phyloP scores from a whole-genome alignment of 2,888 invertebrate species.

The Meghimatium bilineatum region DNA sequence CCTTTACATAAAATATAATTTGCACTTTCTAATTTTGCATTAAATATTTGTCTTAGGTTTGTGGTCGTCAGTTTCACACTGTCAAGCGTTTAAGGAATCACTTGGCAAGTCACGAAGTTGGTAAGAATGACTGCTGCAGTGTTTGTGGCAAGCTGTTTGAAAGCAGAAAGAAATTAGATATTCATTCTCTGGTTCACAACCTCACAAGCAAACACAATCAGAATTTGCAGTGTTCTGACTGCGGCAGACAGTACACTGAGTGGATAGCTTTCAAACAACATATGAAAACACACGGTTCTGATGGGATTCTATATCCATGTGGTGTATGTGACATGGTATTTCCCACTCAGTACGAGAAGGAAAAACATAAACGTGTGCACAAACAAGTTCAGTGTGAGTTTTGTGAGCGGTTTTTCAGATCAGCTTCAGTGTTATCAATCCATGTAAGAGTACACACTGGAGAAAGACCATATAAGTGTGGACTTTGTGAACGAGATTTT shows the following conservation, averaged over 20 bases:
- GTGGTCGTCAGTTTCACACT: constrained; percentile 52
- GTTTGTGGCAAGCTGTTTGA: constrained; percentile 56
- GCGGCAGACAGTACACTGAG: constrained; percentile 44
- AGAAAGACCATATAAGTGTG: constrained; percentile 55
- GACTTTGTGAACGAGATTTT: constrained; percentile 52
- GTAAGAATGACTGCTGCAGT: constrained; percentile 54
- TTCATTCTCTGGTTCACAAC: constrained; percentile 51
- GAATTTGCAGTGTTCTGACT: constrained; percentile 40
- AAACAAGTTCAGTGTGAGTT: constrained; percentile 51
- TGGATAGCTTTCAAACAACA: constrained; percentile 53
- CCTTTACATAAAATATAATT: background rate
- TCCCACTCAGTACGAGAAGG: constrained; percentile 51
- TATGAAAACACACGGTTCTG: constrained; percentile 53
- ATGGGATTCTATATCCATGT: constrained; percentile 51
- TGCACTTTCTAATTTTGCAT: background rate
- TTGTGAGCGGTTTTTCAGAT: constrained; percentile 50
- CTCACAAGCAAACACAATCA: constrained; percentile 41
- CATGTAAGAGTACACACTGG: constrained; percentile 42
- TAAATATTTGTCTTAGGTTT: constrained; percentile 33
- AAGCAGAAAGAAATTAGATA: constrained; percentile 51
- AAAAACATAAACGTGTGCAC: constrained; percentile 52
- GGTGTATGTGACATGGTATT: constrained; percentile 49
- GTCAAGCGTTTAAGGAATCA: constrained; percentile 50
- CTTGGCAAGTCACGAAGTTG: constrained; percentile 50
- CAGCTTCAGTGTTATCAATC: constrained; percentile 50